Evolutionary conservation across 1,140 invertebrate genomes (phyloP).

Genomic region (Rhyzopertha dominica): DNA sequence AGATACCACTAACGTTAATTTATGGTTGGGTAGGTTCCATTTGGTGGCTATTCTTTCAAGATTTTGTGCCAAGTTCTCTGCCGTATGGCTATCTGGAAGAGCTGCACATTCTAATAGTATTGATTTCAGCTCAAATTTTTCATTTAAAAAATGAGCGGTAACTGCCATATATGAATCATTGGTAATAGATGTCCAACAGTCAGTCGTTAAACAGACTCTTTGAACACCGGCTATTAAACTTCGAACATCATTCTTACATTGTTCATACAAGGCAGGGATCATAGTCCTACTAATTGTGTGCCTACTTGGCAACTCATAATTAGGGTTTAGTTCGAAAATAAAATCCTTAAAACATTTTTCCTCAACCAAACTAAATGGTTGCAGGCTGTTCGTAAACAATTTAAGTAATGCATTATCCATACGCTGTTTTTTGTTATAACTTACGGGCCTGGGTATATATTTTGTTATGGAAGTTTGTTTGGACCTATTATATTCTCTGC

Average conservation of each 20-base stretch:
- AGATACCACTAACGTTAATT: too few relatives aligned
- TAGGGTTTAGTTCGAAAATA: background rate
- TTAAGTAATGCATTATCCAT: too few relatives aligned
- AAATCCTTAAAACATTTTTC: background rate
- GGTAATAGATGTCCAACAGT: conserved; percentile 4
- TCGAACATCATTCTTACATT: too few relatives aligned
- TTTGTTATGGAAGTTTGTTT: too few relatives aligned
- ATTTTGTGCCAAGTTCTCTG: background rate
- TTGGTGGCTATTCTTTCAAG: conserved; percentile 26
- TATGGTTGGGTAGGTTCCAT: conserved; percentile 36
- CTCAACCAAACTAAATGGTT: too few relatives aligned
- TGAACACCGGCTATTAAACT: background rate
- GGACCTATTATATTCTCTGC: too few relatives aligned
- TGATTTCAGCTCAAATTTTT: conserved; percentile 8
- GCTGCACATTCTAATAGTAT: background rate
- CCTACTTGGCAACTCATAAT: background rate
- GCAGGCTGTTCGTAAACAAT: too few relatives aligned
- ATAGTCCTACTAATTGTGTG: background rate
- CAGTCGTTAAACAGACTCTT: conserved; percentile 1
- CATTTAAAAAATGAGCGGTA: conserved; percentile 9
- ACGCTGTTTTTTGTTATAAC: too few relatives aligned
- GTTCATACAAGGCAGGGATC: too few relatives aligned
- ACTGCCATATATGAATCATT: conserved; percentile 8
- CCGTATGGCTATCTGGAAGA: background rate
- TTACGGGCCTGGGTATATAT: too few relatives aligned